Evolutionary conservation across 2,888 invertebrate species (phyloP).

Genomic region (Brachypterus glaber): DNA sequence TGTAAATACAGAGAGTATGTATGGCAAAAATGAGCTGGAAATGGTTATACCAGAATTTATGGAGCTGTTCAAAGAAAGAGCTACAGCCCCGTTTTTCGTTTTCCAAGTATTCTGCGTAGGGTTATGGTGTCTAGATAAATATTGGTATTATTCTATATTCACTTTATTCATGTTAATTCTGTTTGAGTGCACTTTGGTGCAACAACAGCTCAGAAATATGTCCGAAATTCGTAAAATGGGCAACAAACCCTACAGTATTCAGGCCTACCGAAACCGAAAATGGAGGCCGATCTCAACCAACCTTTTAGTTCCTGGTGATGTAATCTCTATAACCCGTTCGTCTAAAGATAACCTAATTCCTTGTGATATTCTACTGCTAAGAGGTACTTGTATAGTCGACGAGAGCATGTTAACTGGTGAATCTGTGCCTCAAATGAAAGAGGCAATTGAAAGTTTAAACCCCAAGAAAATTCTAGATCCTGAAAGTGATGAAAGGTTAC

Average conservation of each 20-base stretch:
- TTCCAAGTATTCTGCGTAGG: slow-evolving; percentile 99
- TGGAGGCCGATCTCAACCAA: slow-evolving; percentile 82
- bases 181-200: slow-evolving; percentile 96
- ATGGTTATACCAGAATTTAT: slow-evolving; percentile 94
- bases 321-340: slow-evolving; percentile 87
- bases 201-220: slow-evolving; percentile 97
- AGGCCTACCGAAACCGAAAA: slow-evolving; percentile 81
- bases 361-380: slow-evolving; percentile 86
- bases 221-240: slow-evolving; percentile 99
- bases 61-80: slow-evolving; percentile 94
- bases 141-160: slow-evolving; percentile 96
- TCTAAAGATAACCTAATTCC: slow-evolving; percentile 88
- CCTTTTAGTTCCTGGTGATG: slow-evolving; percentile 90
- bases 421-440: slow-evolving; percentile 99
- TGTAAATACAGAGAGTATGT: slow-evolving; percentile 64
- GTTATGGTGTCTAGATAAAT: slow-evolving; percentile 98
- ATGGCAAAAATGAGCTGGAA: slow-evolving; percentile 79
- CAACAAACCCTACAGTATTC: slow-evolving; percentile 86
- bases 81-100: slow-evolving; percentile 98
- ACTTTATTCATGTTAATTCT: slow-evolving; percentile 91
- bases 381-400: slow-evolving; percentile 96
- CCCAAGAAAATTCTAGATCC: slow-evolving; percentile 61
- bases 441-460: slow-evolving; percentile 71
- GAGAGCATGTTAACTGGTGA: slow-evolving; percentile 99
- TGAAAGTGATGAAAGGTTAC: slow-evolving; percentile 84